Conservation (phyloP, 2,113 vertebrate species). For the Oncorhynchus keta region DNA sequence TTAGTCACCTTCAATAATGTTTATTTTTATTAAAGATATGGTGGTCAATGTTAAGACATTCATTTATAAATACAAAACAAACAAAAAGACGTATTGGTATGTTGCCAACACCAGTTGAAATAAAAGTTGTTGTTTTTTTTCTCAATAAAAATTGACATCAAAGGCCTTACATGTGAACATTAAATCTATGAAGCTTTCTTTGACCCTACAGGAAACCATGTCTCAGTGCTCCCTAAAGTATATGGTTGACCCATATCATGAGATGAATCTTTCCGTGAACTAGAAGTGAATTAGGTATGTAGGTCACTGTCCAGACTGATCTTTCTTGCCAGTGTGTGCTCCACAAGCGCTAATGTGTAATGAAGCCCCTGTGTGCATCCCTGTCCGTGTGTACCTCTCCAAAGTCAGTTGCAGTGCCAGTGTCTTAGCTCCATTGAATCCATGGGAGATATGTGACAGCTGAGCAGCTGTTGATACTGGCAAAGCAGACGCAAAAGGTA, state of each 20-base stretch:
- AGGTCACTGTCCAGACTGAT: neutral
- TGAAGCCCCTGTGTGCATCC: neutral
- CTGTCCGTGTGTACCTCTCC: neutral
- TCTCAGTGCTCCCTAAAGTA: neutral
- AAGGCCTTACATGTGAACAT: conserved; percentile 35
- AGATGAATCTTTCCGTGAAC: neutral
- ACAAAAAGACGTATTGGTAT: conserved; percentile 80
- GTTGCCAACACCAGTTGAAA: conserved; percentile 87
- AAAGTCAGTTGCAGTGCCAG: neutral
- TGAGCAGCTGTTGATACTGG: neutral
- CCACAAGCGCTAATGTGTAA: neutral
- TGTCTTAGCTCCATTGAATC: conserved; percentile 1
- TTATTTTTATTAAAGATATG: conserved; percentile 94
- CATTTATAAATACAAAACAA: conserved; percentile 80
- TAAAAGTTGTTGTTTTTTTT: conserved; percentile 83
- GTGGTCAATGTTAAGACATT: conserved; percentile 86
- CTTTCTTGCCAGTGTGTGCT: neutral
- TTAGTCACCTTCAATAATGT: conserved; percentile 89
- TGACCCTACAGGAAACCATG: neutral
- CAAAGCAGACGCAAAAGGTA: neutral
- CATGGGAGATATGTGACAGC: neutral
- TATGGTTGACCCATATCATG: neutral
- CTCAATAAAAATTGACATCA: conserved; percentile 74
- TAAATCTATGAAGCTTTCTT: neutral
- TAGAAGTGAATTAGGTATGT: neutral